A percentile compares a stretch with the other conserved stretches of the same genome.
phyloP scores from a whole-genome alignment of 2,113 vertebrate genomes.

The Tyto alba region DNA sequence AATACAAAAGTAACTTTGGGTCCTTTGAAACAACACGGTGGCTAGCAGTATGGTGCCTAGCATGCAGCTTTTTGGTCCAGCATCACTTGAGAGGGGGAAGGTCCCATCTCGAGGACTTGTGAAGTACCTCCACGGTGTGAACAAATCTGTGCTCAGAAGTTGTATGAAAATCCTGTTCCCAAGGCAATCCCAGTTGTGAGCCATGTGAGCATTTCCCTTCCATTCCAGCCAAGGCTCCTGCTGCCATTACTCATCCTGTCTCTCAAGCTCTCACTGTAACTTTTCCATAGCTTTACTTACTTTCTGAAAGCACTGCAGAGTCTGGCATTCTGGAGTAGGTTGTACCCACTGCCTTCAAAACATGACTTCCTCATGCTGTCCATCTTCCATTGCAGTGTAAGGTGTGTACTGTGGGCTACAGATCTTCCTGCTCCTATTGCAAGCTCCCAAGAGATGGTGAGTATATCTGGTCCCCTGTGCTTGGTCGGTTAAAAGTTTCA shows the following conservation, averaged over 20 bases:
- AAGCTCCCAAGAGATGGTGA: conserved; percentile 76
- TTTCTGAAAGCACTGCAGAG: neutral
- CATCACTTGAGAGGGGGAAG: neutral
- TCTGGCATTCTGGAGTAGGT: neutral
- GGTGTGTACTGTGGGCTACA: conserved; percentile 67
- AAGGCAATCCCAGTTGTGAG: neutral
- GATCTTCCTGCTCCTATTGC: conserved; percentile 77
- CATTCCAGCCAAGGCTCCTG: neutral
- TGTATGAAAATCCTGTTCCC: neutral
- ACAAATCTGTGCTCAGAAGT: neutral
- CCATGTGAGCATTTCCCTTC: neutral
- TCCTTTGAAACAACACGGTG: neutral
- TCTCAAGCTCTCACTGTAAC: neutral
- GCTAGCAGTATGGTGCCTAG: neutral
- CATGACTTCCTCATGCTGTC: conserved; percentile 1
- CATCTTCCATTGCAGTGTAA: conserved; percentile 73
- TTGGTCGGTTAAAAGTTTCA: neutral
- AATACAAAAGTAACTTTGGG: neutral
- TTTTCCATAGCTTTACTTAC: neutral
- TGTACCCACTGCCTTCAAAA: neutral
- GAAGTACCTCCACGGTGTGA: neutral
- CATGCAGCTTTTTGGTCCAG: neutral
- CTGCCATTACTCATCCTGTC: neutral
- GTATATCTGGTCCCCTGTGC: neutral
- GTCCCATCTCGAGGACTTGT: neutral